A percentile compares a stretch with the other conserved stretches of the same genome.
Conservation (phyloP, 2,113 vertebrate genomes). For the Elephas maximus region DNA sequence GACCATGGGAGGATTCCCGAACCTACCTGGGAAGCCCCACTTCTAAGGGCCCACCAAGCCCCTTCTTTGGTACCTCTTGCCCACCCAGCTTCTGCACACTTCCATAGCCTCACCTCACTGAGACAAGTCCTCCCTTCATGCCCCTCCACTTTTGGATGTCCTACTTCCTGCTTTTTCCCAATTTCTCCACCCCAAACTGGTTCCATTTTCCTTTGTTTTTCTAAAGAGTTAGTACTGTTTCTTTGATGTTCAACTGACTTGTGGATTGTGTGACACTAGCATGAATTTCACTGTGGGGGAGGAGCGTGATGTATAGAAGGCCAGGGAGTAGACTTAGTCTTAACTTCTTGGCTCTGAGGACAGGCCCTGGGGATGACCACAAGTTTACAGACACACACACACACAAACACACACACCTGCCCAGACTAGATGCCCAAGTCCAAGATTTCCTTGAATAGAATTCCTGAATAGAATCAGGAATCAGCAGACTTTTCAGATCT, state of each 20-base stretch:
- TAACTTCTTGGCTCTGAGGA: neutral
- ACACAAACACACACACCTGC: neutral
- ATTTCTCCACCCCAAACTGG: neutral
- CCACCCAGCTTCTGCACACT: neutral
- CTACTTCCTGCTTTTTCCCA: neutral
- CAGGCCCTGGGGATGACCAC: neutral
- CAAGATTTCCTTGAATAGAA: slow-evolving; percentile 1
- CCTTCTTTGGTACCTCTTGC: neutral
- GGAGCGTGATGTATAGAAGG: neutral
- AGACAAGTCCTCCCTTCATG: neutral
- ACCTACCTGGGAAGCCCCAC: neutral
- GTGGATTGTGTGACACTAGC: neutral
- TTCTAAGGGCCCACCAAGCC: neutral
- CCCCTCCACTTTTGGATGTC: too few species aligned
- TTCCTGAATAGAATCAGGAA: neutral
- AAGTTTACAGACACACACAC: neutral
- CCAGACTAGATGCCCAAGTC: neutral
- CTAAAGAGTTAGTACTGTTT: neutral
- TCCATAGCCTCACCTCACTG: neutral
- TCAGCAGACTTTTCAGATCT: neutral
- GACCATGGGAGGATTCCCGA: neutral
- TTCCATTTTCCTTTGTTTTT: neutral
- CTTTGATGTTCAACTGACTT: neutral
- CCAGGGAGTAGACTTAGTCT: neutral
- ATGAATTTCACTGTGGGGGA: neutral